Percentiles rank a stretch among this genome's conserved stretches.
Evolutionary conservation across 2,113 vertebrate genomes (phyloP).

Genomic region (Melanotaenia duboulayi): DNA sequence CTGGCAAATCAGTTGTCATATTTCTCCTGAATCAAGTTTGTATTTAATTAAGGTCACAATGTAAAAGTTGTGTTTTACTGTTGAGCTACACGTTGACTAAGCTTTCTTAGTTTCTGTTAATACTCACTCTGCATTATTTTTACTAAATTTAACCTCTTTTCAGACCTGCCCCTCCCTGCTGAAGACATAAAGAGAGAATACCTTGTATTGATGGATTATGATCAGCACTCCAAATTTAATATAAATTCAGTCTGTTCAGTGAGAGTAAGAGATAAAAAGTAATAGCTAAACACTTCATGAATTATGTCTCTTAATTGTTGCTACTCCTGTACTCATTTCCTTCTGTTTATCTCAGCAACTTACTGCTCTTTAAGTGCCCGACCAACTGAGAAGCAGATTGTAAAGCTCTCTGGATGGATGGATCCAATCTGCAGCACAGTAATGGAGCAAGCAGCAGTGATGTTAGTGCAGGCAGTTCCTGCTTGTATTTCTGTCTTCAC

Average conservation of each 20-base stretch:
- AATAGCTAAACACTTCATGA: background rate
- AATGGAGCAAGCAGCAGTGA: background rate
- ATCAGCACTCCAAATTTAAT: background rate
- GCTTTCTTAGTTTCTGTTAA: no score
- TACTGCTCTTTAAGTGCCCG: background rate
- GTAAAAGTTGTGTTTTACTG: no score
- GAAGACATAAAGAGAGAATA: no score
- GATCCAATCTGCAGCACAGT: background rate
- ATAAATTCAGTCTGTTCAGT: background rate
- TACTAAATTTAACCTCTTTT: no score
- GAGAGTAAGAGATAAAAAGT: no score
- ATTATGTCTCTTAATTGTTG: background rate
- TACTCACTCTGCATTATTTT: no score
- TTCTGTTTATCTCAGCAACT: background rate
- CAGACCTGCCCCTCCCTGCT: no score
- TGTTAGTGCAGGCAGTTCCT: background rate
- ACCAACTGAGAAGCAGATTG: background rate
- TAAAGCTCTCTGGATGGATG: background rate
- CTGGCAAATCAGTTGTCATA: no score
- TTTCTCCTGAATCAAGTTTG: no score
- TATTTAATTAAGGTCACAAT: no score
- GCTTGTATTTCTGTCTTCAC: slow-evolving; percentile 48
- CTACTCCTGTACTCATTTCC: background rate
- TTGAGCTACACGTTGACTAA: no score
- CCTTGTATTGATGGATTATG: no score